phyloP scores from a whole-genome alignment of 2,797 vertebrate species.

The Uromys caudimaculatus region DNA sequence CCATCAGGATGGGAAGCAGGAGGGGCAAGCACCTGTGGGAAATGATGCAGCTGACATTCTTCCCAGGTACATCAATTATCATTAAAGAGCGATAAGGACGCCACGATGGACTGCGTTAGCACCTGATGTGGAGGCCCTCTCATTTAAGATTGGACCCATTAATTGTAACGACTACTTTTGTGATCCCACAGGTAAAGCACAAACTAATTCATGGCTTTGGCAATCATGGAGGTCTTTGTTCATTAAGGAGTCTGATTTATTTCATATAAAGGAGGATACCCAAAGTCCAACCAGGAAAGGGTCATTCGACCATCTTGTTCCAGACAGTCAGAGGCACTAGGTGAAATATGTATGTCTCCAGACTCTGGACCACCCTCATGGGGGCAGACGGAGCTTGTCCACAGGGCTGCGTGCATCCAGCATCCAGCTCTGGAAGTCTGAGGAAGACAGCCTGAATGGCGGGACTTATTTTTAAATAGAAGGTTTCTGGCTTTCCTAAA shows the following conservation, averaged over 20 bases:
- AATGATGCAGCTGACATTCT: constrained; percentile 78
- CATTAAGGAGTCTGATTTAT: constrained; percentile 85
- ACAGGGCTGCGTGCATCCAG: constrained; percentile 54
- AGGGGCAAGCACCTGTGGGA: constrained; percentile 70
- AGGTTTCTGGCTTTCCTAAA: not conserved
- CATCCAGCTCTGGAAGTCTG: constrained; percentile 49
- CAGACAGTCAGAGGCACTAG: constrained; percentile 61
- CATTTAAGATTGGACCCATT: constrained; percentile 86
- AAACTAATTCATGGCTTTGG: constrained; percentile 84
- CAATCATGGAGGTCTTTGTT: constrained; percentile 76
- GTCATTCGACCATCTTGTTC: constrained; percentile 70
- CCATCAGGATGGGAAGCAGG: constrained; percentile 59
- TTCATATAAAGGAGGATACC: constrained; percentile 68
- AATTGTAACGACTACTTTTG: constrained; percentile 83
- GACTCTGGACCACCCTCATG: constrained; percentile 72
- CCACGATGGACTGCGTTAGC: constrained; percentile 82
- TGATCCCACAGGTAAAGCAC: constrained; percentile 78
- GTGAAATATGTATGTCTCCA: constrained; percentile 66
- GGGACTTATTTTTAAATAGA: constrained; percentile 71
- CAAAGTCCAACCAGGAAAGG: constrained; percentile 79
- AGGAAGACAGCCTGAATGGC: constrained; percentile 60
- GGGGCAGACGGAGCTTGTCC: constrained; percentile 61
- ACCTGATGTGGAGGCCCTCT: constrained; percentile 69
- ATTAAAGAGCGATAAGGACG: constrained; percentile 85
- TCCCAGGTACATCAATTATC: constrained; percentile 86